These are phyloP conservation scores for Samia ricini DNA, from an alignment of 1,140 invertebrate species.

Conservation along the genomic window DNA sequence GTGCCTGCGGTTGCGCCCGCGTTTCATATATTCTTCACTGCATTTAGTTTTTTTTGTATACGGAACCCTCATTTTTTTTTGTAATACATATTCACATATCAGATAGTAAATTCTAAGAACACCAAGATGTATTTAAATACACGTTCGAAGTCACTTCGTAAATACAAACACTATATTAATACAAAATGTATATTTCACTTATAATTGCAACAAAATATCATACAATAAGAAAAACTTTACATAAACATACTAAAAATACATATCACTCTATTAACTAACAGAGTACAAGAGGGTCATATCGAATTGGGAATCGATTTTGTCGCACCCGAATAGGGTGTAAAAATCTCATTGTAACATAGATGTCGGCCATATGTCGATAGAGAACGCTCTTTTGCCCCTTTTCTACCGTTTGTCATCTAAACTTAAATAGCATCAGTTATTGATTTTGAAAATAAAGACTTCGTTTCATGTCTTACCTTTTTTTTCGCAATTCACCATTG, in stretches of 20 bases:
- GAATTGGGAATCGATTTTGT: constrained; percentile 72
- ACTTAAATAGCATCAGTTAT: constrained; percentile 5
- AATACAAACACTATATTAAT: no score
- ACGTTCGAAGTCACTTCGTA: no score
- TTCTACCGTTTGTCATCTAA: constrained; percentile 11
- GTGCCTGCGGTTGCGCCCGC: no score
- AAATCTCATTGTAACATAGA: constrained; percentile 67
- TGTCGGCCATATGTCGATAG: constrained; percentile 60
- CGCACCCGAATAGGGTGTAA: constrained; percentile 70
- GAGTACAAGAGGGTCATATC: constrained; percentile 61
- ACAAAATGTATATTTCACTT: no score
- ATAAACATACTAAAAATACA: neutral
- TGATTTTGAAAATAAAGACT: constrained; percentile 3
- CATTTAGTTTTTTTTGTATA: no score
- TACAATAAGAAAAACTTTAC: no score
- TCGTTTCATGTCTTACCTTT: neutral
- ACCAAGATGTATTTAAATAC: no score
- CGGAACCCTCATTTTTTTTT: no score
- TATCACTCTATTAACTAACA: constrained; percentile 33
- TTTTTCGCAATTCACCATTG: neutral
- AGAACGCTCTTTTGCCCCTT: constrained; percentile 27
- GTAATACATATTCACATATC: no score
- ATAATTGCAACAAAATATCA: no score
- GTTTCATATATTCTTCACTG: no score
- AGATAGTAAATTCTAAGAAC: no score